Conservation (phyloP, 2,797 vertebrate species). For the Caiman crocodilus region DNA sequence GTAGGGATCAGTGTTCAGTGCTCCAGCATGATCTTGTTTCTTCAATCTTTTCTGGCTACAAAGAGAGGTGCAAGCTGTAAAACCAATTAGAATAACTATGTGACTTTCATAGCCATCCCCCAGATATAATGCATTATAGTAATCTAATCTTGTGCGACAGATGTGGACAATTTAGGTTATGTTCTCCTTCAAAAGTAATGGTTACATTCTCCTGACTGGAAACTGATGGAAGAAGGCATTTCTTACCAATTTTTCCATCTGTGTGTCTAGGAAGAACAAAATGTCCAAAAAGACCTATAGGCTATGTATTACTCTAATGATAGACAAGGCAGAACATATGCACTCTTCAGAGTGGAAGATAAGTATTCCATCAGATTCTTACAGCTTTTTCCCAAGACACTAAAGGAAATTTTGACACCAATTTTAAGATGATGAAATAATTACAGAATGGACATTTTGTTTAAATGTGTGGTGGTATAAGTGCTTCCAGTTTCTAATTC, state of each 20-base stretch:
- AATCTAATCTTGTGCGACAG: conserved; percentile 15
- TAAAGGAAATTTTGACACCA: background rate
- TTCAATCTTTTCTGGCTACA: background rate
- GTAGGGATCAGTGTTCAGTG: background rate
- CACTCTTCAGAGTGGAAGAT: background rate
- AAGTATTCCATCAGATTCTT: background rate
- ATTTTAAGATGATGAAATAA: background rate
- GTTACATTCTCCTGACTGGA: conserved; percentile 11
- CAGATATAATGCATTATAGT: background rate
- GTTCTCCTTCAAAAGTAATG: conserved; percentile 18
- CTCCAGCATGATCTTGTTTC: background rate
- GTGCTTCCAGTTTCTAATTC: background rate
- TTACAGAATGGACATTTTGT: background rate
- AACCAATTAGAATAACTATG: background rate
- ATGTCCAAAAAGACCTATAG: background rate
- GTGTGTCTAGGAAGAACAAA: background rate
- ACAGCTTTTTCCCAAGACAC: background rate
- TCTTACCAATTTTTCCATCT: conserved; percentile 8
- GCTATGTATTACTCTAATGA: background rate
- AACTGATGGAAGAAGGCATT: conserved; percentile 46
- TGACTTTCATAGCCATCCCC: background rate
- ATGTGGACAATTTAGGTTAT: conserved; percentile 36
- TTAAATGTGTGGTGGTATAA: background rate
- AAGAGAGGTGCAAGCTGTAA: background rate
- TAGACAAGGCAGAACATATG: background rate